Percentiles rank a stretch among this genome's conserved stretches.
These are phyloP conservation scores for Synanceia verrucosa DNA, from an alignment of 2,797 vertebrate species.

Conservation along the genomic window DNA sequence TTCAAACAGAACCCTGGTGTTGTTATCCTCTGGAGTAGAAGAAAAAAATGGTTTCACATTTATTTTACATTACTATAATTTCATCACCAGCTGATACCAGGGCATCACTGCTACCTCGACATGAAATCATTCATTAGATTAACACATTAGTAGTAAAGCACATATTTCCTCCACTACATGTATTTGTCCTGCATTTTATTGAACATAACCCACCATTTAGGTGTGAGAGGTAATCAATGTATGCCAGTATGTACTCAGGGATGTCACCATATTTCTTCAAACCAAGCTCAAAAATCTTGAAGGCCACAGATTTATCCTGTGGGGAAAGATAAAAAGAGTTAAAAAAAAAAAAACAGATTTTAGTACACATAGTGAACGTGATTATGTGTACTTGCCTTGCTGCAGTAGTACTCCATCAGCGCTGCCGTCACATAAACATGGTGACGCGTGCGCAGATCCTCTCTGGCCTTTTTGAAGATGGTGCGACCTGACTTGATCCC, in stretches of 20 bases:
- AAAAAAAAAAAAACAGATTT: neutral
- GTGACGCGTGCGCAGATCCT: conserved; percentile 94
- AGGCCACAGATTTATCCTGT: conserved; percentile 99
- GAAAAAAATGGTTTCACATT: neutral
- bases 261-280: conserved; percentile 99
- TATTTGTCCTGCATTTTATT: neutral
- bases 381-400: conserved; percentile 86
- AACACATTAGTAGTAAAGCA: neutral
- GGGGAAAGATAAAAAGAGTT: conserved; percentile 7
- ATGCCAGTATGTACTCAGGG: conserved; percentile 98
- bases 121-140: neutral
- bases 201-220: conserved; percentile 88
- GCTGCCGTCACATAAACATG: conserved; percentile 98
- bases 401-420: conserved; percentile 99
- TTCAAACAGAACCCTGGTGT: conserved; percentile 98
- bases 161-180: neutral
- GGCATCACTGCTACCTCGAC: neutral
- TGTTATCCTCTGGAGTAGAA: conserved; percentile 92
- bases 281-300: conserved; percentile 99
- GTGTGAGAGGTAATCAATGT: conserved; percentile 99
- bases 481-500: conserved; percentile 97
- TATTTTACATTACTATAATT: neutral
- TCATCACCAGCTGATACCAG: neutral
- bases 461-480: conserved; percentile 98
- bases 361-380: neutral